Percentiles rank a stretch among this genome's conserved stretches.
These are phyloP conservation scores for Yponomeuta malinellus DNA, from an alignment of 2,888 invertebrate species.

Conservation along the genomic window DNA sequence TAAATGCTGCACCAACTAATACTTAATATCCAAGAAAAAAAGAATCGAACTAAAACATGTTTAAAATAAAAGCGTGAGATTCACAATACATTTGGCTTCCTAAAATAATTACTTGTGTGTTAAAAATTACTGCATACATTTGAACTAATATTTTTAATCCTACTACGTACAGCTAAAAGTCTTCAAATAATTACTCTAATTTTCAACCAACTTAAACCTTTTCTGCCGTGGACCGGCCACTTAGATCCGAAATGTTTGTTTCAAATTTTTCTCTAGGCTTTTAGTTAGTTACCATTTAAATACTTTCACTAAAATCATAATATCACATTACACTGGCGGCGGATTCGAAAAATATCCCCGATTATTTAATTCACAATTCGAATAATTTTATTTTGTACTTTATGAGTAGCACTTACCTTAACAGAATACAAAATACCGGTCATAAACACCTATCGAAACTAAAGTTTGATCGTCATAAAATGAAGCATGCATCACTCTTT, in stretches of 20 bases:
- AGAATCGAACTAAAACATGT: too few species aligned
- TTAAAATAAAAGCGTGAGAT: too few species aligned
- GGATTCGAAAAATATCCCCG: not conserved
- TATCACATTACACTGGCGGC: slow-evolving; percentile 63
- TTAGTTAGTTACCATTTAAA: slow-evolving; percentile 4
- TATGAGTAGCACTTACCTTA: not conserved
- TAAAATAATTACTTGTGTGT: too few species aligned
- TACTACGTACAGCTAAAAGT: not conserved
- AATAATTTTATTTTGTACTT: not conserved
- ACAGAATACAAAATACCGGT: not conserved
- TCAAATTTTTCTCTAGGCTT: too few species aligned
- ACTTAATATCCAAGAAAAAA: too few species aligned
- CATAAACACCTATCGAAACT: not conserved
- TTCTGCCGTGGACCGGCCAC: not conserved
- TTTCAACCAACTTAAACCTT: not conserved
- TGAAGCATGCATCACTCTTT: not conserved
- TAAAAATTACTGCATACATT: not conserved
- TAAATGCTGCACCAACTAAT: too few species aligned
- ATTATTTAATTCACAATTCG: not conserved
- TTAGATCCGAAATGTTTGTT: not conserved
- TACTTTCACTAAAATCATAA: slow-evolving; percentile 8
- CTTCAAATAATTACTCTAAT: not conserved
- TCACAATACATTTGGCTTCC: too few species aligned
- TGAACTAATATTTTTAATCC: not conserved
- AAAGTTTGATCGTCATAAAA: not conserved